phyloP scores from a whole-genome alignment of 2,888 invertebrate species.

The Peribatodes rhomboidaria region DNA sequence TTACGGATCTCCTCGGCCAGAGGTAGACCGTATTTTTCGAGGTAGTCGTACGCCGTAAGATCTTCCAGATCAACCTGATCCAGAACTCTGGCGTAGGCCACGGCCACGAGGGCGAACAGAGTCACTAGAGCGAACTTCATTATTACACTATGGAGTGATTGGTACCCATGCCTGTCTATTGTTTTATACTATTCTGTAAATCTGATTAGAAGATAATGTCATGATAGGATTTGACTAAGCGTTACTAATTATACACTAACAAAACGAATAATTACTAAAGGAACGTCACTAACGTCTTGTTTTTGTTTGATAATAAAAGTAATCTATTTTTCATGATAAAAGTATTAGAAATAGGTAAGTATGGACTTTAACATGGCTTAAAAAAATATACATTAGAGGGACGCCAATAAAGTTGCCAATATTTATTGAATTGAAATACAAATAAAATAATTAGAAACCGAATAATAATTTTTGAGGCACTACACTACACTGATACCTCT shows the following conservation, averaged over 20 bases:
- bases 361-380: too few relatives aligned
- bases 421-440: too few relatives aligned
- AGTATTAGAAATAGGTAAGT: too few relatives aligned
- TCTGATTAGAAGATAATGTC: constrained; percentile 19
- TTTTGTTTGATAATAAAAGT: too few relatives aligned
- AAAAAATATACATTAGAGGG: too few relatives aligned
- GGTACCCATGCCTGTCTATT: neutral
- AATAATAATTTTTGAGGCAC: too few relatives aligned
- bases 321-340: too few relatives aligned
- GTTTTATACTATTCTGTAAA: constrained; percentile 4
- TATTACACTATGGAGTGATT: constrained; percentile 22
- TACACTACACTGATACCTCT: too few relatives aligned
- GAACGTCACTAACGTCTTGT: too few relatives aligned
- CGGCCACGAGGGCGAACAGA: constrained; percentile 43
- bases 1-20: constrained; percentile 54
- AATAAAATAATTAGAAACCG: too few relatives aligned
- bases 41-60: constrained; percentile 54
- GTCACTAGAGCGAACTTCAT: constrained; percentile 39
- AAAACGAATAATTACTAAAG: too few relatives aligned
- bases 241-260: constrained; percentile 5
- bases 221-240: constrained; percentile 9
- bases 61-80: constrained; percentile 37
- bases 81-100: constrained; percentile 35
- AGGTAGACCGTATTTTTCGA: constrained; percentile 53
- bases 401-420: too few relatives aligned